phyloP scores from a whole-genome alignment of 2,113 vertebrate genomes.

The Platichthys flesus region DNA sequence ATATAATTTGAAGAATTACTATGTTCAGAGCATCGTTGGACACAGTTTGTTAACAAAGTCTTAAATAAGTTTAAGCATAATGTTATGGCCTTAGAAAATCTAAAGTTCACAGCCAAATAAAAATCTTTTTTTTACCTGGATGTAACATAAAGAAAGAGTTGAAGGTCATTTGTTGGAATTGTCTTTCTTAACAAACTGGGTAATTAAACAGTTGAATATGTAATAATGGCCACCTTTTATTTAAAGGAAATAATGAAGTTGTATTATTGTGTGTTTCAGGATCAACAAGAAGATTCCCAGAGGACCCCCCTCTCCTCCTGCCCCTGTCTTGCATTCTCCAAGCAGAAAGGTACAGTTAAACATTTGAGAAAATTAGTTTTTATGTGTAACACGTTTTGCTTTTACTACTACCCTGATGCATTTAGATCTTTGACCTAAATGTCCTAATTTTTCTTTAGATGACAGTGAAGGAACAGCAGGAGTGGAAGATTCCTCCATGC shows the following conservation, averaged over 20 bases:
- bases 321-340: constrained; percentile 99
- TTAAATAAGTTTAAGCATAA: no score
- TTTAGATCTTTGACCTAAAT: not conserved
- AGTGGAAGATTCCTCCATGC: constrained; percentile 99
- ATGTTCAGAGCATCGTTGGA: not conserved
- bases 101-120: no score
- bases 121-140: no score
- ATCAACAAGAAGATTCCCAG: constrained; percentile 99
- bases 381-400: not conserved
- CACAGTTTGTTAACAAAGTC: not conserved
- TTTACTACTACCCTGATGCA: rapidly evolving
- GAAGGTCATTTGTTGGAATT: no score
- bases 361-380: not conserved
- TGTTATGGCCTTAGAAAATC: no score
- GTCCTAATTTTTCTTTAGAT: constrained; percentile 83
- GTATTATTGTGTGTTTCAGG: constrained; percentile 74
- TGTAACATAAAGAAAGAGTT: no score
- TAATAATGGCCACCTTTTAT: not conserved
- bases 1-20: not conserved
- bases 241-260: not conserved
- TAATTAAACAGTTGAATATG: not conserved
- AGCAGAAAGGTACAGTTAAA: constrained; percentile 91
- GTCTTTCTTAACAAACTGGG: no score
- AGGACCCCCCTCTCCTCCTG: constrained; percentile 95
- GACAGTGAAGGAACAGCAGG: constrained; percentile 99